Conservation (phyloP, 2,113 vertebrate genomes). For the Indri indri region DNA sequence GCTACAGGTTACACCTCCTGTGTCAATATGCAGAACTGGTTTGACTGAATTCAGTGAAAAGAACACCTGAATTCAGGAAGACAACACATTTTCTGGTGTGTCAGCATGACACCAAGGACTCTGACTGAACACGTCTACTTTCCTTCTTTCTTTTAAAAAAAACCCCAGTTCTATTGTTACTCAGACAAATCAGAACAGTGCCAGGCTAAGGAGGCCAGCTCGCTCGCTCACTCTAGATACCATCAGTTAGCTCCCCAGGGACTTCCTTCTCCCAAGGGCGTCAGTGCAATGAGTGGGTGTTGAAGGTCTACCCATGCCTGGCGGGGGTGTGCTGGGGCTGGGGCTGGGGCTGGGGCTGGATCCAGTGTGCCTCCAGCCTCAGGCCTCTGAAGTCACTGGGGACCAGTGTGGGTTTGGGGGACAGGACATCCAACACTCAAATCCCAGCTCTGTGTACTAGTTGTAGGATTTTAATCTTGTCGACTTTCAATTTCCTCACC, state of each 20-base stretch:
- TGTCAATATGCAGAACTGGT: constrained; percentile 62
- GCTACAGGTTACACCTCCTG: constrained; percentile 46
- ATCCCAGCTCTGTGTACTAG: not conserved
- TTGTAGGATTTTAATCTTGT: not conserved
- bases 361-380: not conserved
- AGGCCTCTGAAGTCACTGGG: not conserved
- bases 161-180: not conserved
- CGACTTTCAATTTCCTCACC: not conserved
- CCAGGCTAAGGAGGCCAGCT: not conserved
- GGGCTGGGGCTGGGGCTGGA: not conserved
- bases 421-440: not conserved
- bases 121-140: not conserved
- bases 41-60: constrained; percentile 66
- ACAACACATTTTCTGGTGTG: constrained; percentile 58
- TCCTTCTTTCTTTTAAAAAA: not conserved
- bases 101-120: constrained; percentile 55
- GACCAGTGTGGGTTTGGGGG: not conserved
- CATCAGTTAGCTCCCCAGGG: not conserved
- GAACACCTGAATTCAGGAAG: constrained; percentile 68
- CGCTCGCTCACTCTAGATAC: not conserved
- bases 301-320: not conserved
- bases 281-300: not conserved
- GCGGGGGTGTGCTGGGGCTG: not conserved
- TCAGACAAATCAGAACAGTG: not conserved
- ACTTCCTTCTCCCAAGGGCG: not conserved